Percentiles rank a stretch among this genome's conserved stretches.
These are phyloP conservation scores for Lota lota DNA, from an alignment of 2,113 vertebrate genomes.

Conservation along the genomic window DNA sequence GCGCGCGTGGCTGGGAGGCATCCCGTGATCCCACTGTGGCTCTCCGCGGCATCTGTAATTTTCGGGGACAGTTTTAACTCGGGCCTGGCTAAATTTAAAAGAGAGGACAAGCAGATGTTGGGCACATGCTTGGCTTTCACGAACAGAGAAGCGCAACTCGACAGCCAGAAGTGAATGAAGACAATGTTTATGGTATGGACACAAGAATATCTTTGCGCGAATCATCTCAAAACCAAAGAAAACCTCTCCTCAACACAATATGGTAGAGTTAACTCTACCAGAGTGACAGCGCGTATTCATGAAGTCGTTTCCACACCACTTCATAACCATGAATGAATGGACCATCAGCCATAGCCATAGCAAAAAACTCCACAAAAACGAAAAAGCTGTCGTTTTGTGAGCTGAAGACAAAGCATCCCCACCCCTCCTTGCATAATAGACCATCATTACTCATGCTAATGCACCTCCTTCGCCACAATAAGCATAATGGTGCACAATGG, in stretches of 20 bases:
- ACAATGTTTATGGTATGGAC: not conserved
- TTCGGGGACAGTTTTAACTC: constrained; percentile 53
- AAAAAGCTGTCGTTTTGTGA: no score
- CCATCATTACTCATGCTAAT: constrained; percentile 49
- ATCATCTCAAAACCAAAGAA: not conserved
- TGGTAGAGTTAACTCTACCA: not conserved
- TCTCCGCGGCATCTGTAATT: constrained; percentile 55
- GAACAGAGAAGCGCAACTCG: constrained; percentile 1
- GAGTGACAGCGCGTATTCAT: no score
- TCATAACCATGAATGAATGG: no score
- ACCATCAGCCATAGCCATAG: not conserved
- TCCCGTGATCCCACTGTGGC: constrained; percentile 45
- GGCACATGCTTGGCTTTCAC: constrained; percentile 21
- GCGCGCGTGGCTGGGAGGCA: no score
- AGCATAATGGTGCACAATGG: constrained; percentile 61
- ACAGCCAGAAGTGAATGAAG: not conserved
- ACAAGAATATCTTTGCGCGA: not conserved
- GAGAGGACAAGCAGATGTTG: constrained; percentile 41
- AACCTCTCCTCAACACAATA: not conserved
- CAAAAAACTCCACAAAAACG: no score
- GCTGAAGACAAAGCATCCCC: not conserved
- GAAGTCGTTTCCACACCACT: no score
- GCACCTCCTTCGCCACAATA: constrained; percentile 51
- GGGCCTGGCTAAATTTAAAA: constrained; percentile 48
- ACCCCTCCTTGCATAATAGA: constrained; percentile 12